These are phyloP conservation scores for Catagonus wagneri DNA, from an alignment of 2,113 vertebrate species.

Conservation along the genomic window DNA sequence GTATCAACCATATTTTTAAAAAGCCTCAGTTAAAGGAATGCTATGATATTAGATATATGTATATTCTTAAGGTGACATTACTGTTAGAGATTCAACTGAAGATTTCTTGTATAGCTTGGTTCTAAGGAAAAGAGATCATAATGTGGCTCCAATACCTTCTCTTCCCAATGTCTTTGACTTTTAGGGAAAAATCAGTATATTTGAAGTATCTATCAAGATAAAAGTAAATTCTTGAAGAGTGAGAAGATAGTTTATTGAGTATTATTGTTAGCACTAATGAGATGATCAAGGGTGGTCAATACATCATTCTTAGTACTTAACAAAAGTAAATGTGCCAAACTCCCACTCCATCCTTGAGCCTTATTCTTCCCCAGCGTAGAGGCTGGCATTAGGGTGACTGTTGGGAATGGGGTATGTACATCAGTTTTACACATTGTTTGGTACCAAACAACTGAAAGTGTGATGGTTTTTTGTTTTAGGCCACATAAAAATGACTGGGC, in stretches of 20 bases:
- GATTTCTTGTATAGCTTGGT: neutral
- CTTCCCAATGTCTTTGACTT: neutral
- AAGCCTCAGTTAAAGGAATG: neutral
- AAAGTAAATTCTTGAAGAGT: neutral
- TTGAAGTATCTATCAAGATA: slow-evolving; percentile 10
- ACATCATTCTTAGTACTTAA: neutral
- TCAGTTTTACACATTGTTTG: slow-evolving; percentile 53
- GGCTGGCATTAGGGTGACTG: neutral
- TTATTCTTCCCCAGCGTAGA: slow-evolving; percentile 22
- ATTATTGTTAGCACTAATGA: neutral
- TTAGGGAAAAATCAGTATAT: neutral
- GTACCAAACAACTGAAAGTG: slow-evolving; percentile 30
- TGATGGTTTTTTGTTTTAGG: slow-evolving; percentile 52
- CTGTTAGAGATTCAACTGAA: neutral
- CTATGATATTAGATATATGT: neutral
- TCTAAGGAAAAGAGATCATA: slow-evolving; percentile 34
- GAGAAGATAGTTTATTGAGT: neutral
- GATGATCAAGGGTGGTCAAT: neutral
- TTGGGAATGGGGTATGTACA: neutral
- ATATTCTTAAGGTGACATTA: neutral
- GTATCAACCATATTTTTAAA: neutral
- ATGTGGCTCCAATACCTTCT: slow-evolving; percentile 10
- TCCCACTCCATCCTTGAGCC: neutral
- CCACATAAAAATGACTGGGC: slow-evolving; percentile 48
- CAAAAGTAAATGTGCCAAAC: slow-evolving; percentile 32